Evolutionary conservation across 1,140 invertebrate species (phyloP).

Genomic region (Phortica variegata): DNA sequence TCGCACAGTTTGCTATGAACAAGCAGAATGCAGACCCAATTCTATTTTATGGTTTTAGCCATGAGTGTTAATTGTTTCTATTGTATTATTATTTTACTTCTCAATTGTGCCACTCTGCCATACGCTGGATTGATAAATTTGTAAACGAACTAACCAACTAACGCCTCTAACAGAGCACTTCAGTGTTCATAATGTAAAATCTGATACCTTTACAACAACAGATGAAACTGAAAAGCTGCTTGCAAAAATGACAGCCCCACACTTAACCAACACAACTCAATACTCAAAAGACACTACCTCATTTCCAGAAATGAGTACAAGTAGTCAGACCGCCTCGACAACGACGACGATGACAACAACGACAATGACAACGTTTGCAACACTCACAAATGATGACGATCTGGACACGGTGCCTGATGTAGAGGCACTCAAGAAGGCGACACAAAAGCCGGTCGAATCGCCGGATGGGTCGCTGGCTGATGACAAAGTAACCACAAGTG

Average conservation of each 20-base stretch:
- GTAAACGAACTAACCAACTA: too few relatives aligned
- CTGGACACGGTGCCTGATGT: conserved; percentile 18
- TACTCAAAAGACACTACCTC: conserved; percentile 55
- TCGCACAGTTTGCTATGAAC: too few relatives aligned
- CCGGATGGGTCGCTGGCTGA: conserved; percentile 11
- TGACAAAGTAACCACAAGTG: conserved; percentile 20
- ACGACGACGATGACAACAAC: conserved; percentile 24
- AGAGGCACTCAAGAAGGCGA: conserved; percentile 3
- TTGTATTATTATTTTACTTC: conserved; percentile 49
- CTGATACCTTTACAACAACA: conserved; percentile 45
- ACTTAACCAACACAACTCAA: conserved; percentile 17
- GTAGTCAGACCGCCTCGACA: conserved; percentile 47
- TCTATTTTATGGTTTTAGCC: too few relatives aligned
- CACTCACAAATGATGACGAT: conserved; percentile 26
- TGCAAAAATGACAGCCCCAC: conserved; percentile 42
- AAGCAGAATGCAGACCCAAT: too few relatives aligned
- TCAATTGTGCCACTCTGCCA: too few relatives aligned
- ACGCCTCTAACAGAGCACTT: conserved; percentile 54
- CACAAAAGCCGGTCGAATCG: conserved; percentile 5
- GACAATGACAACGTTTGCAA: conserved; percentile 29
- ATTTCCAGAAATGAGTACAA: conserved; percentile 57
- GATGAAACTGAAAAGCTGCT: conserved; percentile 55
- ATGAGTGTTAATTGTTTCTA: conserved; percentile 50
- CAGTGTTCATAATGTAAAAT: conserved; percentile 56
- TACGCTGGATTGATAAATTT: too few relatives aligned